Conservation (phyloP, 2,113 vertebrate species). For the Candoia aspera region DNA sequence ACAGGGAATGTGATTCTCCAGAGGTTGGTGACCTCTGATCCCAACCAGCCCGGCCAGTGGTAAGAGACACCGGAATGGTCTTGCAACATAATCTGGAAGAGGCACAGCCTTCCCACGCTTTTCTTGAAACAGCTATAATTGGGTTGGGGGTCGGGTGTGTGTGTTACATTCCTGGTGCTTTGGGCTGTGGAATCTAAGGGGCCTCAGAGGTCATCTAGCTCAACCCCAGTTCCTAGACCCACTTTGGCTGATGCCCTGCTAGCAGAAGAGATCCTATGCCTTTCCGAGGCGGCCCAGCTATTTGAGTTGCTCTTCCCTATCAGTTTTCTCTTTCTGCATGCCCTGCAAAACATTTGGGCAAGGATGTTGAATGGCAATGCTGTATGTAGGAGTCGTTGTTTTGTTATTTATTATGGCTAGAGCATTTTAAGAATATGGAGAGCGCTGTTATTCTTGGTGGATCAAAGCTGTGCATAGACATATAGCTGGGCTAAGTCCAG, state of each 20-base stretch:
- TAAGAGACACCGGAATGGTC: neutral
- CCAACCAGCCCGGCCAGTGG: neutral
- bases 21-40: neutral
- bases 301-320: too few relatives aligned
- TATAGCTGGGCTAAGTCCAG: neutral
- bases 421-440: neutral
- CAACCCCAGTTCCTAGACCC: neutral
- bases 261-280: too few relatives aligned
- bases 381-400: neutral
- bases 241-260: too few relatives aligned
- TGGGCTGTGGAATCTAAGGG: neutral
- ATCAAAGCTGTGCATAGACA: too few relatives aligned
- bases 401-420: neutral
- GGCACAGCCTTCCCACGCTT: neutral
- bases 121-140: neutral
- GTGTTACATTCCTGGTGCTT: neutral
- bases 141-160: neutral
- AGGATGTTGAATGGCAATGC: too few relatives aligned
- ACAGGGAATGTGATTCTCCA: neutral
- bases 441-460: neutral
- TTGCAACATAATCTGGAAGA: neutral
- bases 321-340: too few relatives aligned
- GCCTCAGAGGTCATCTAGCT: neutral
- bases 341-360: too few relatives aligned
- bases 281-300: too few relatives aligned